Base-by-base conservation (phyloP, 2,113 vertebrate species). In the Hippolais icterina region DNA sequence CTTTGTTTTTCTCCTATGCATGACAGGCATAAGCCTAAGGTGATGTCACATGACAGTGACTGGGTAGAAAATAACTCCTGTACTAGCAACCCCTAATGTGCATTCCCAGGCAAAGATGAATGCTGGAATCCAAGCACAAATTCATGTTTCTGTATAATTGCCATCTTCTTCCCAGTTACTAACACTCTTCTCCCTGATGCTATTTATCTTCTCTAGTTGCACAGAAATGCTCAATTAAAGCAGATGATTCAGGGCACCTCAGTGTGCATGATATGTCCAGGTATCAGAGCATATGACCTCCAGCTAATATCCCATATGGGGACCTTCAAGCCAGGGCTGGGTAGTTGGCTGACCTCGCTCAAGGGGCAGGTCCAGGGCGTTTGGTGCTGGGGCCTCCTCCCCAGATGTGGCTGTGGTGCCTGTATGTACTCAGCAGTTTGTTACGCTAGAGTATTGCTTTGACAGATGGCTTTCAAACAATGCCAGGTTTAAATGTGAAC, bases 401-500 rank as follows among this genome's bases (percentile, higher is more conserved):
- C 78, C 90, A 83, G 70, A 41, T 31, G 19, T 72, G 59, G 83
- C 80, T 17, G 20, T 21, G 41, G 56, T 94, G 93, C 91, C 89
- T 94, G 70, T 28, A 20, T 47, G 50, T 85, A 42, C 84, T 94
- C 76, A 65, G 92, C 4, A 21, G 65, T 89, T 91, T 85, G 93
- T 91, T 94, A 72, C 20, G 5, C 82, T 69, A 35, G 21, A 33
- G 42, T 54, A 44, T 61, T 80, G 90, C 92, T 81, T 84, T 90
- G 90, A 95, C 93, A 97, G 90, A 94, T 95, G 91, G 63, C 78
- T 95, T 96, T 94, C 93, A 93, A 94, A 90, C 79, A 93, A 87
- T 93, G 96, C 94, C 93, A 94, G 93, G 33, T 96, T 96, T 95
- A 95, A 95, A 93, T 96, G 66, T 69, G 71, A 97, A 94, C 87